Base-by-base conservation (phyloP, 2,888 invertebrate species). In the Hylaea fasciaria region DNA sequence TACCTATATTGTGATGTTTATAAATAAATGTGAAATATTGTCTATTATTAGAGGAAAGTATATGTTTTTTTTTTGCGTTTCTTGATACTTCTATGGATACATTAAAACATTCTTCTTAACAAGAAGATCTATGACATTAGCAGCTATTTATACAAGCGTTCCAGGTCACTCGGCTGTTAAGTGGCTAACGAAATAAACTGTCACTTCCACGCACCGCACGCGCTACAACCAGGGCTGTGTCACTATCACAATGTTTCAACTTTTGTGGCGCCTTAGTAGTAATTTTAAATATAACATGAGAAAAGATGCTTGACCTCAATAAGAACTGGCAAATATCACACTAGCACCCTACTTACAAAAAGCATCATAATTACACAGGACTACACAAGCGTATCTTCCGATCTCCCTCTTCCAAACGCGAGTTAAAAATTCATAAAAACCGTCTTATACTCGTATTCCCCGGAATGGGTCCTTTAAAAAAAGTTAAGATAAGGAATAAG, bases 401-500 rank as follows among this genome's bases (percentile, higher is more conserved):
- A 64, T 64, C 65, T 46, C 51, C 57, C 43, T 50, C 44, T 62
- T 51, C 52, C 39, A 54, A 70, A 71, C 63, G 70, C 65, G 62
- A 48, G 58, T 68, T 67, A 62, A 68, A 71, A 73, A 70, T 63
- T 71, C 62, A 71, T 71, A 72, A 71, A 72, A 73, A 59, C 52
- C 60, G 50, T 65, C 66, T 62, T 68, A 65, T 57, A 32, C 69
- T 71, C n/a, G n/a, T n/a, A n/a, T n/a, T n/a, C n/a, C 69, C 69
- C 62, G 58, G 63, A 67, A 72, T 68, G 65, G 51, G 66, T 64
- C 69, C 64, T 57, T 65, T 54, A 58, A 74, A 79, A 83, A 81
- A 83, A 81, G 71, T 74, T 69, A 72, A 79, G 89, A 89, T 88
- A 88, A 86, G 82, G 32, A 81, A 80, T 83, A 83, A 90, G 87